Percentiles rank a stretch among this genome's conserved stretches.
Conservation (phyloP, 1,140 invertebrate species). For the Drosophila santomea region DNA sequence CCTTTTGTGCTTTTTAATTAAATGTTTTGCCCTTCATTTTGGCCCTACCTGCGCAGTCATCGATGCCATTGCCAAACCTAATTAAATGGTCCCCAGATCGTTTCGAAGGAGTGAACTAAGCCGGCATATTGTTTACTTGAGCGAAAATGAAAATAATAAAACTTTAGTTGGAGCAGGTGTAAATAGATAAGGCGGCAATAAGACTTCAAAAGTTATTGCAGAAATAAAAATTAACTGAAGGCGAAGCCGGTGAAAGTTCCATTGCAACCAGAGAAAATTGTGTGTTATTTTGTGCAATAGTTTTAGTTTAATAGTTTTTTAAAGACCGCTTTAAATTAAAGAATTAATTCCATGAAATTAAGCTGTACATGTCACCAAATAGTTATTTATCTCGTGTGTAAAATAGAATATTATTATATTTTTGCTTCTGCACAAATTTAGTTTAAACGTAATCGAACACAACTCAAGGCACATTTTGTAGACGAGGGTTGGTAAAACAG, state of each 20-base stretch:
- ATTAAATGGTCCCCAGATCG: conserved; percentile 48
- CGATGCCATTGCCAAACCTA: conserved; percentile 32
- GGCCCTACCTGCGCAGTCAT: conserved; percentile 13
- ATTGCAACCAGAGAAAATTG: background rate
- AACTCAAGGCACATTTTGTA: conserved; percentile 2
- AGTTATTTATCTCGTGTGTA: too few relatives aligned
- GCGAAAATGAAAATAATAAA: conserved; percentile 33
- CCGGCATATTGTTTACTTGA: conserved; percentile 46
- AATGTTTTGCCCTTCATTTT: conserved; percentile 26
- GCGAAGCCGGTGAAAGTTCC: background rate
- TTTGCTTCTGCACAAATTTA: background rate
- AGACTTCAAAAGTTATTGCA: background rate
- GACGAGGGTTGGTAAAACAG: background rate
- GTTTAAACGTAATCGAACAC: conserved; percentile 14
- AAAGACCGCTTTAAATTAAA: background rate
- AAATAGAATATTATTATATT: background rate
- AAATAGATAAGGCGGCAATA: conserved; percentile 26
- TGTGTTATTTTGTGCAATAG: background rate
- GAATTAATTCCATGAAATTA: background rate
- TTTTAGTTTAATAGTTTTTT: background rate
- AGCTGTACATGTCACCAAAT: background rate
- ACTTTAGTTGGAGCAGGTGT: conserved; percentile 27
- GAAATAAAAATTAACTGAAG: conserved; percentile 20
- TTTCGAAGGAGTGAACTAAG: conserved; percentile 11
- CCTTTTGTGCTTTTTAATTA: conserved; percentile 71